Evolutionary conservation across 2,113 vertebrate species (phyloP), one percentile per base, ranked within the genome.

Genomic region (Sinocyclocheilus anophthalmus): DNA sequence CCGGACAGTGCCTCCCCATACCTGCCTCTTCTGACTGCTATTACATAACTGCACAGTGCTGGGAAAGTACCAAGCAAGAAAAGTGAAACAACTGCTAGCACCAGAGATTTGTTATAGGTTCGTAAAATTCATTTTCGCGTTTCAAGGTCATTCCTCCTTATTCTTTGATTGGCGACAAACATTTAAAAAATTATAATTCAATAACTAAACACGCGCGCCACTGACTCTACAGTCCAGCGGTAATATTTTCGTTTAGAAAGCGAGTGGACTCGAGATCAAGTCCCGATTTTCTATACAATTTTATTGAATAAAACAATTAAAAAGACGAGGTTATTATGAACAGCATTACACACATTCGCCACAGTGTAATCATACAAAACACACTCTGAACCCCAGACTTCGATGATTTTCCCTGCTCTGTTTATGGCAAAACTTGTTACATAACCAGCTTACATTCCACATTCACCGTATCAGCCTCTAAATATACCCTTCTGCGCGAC

Each of bases 341-440:
- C 7, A 37, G 67, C 1, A 37, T 70, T 33, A 18, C 67, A 33
- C 67, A 14, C 30, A 37, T 69, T 69, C 5, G 30, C 13, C 30
- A 37, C 16, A 0, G 67, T 10, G 67, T 1, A 37, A 7, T 69
- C 30, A 37, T 4, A 10, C 26, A 37, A 37, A 70, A 37, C 30
- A 4, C 65, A 9, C 10, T n/a, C 10, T 5, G 9, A 50, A 76
- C n/a, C 22, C 7, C 22, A 75, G 16, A 14, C 42, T 48, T 48
- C 13, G 24, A 57, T 88, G 91, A 92, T 92, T 92, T 91, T 81
- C 92, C 90, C 87, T 89, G 83, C 76, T 94, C 93, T 96, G 96
- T 96, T 97, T 97, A 96, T 96, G 95, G 96, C 96, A 96, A 97
- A 97, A 96, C 96, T 95, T 96, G 96, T 98, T 98, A 98, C 96